phyloP scores from a whole-genome alignment of 2,797 vertebrate genomes.

The Pelochelys cantorii region DNA sequence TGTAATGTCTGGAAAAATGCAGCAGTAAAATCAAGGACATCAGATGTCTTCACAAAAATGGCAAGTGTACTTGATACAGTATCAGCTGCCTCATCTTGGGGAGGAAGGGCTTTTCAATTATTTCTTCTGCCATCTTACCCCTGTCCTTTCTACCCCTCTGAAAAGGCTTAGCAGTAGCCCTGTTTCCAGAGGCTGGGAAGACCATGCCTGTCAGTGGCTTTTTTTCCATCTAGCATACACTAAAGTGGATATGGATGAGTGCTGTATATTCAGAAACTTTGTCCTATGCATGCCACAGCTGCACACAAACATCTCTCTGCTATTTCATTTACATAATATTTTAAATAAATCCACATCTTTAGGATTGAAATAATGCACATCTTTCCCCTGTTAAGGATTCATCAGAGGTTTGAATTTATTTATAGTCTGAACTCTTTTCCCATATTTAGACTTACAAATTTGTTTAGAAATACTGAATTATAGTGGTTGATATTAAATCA shows the following conservation, averaged over 20 bases:
- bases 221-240: neutral
- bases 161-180: neutral
- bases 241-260: neutral
- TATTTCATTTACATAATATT: neutral
- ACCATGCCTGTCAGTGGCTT: neutral
- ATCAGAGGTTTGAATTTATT: no score
- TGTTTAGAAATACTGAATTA: neutral
- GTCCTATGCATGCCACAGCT: neutral
- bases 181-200: neutral
- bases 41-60: neutral
- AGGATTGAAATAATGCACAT: neutral
- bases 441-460: neutral
- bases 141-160: no score
- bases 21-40: neutral
- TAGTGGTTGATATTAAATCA: neutral
- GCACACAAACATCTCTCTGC: neutral
- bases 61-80: neutral
- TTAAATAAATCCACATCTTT: neutral
- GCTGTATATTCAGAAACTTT: no score
- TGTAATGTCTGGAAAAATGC: neutral
- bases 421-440: neutral
- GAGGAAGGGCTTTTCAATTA: neutral
- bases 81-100: neutral
- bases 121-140: neutral
- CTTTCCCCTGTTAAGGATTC: neutral